Evolutionary conservation across 1,140 invertebrate genomes (phyloP), one percentile per base, ranked within the genome.

Genomic region (Bombus impatiens): DNA sequence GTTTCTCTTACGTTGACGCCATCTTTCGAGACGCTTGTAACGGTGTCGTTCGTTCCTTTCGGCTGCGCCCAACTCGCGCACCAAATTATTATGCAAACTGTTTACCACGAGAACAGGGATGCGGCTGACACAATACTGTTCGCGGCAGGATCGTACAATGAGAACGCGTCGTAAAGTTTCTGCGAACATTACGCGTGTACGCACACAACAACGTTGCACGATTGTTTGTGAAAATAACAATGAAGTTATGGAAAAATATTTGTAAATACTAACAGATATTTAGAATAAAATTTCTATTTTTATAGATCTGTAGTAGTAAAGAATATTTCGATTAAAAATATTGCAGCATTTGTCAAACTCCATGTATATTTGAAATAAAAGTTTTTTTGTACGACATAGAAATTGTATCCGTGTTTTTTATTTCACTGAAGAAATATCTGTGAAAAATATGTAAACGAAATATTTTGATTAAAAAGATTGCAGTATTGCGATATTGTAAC

Each of bases 71-170:
- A 57, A 22, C 86, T 78, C 70, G 70, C 75, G 67, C 79, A 74
- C 53, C 77, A 75, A 89, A 84, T 84, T 84, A 80, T 84, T 84
- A 84, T 84, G 77, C 67, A 72, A 79, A 84, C 40, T 59, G 57
- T 77, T 88, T 79, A 79, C 42, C 53, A 12, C 68, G 71, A 12
- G 35, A 70, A 53, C 47, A 53, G 47, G 47, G 47, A 53, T 53
- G 47, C 18, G 18, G 5, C 6, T 53, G 47, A 53, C 47, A 53
- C 47, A 70, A 44, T 35, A n/a, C 65, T 15, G 37, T 32, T 44
- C 70, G 37, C 65, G 44, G 59, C 81, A 65, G 72, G 5, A 32
- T 53, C 44, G 67, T 53, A 79, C 83, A 72, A 72, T 72, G 53
- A 57, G 22, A 40, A 62, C 8, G n/a, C 53, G 15, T n/a, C 65